Percentiles rank a stretch among this genome's conserved stretches.
These are phyloP conservation scores for Paradisaea rubra DNA, from an alignment of 2,113 vertebrate species.

Conservation along the genomic window DNA sequence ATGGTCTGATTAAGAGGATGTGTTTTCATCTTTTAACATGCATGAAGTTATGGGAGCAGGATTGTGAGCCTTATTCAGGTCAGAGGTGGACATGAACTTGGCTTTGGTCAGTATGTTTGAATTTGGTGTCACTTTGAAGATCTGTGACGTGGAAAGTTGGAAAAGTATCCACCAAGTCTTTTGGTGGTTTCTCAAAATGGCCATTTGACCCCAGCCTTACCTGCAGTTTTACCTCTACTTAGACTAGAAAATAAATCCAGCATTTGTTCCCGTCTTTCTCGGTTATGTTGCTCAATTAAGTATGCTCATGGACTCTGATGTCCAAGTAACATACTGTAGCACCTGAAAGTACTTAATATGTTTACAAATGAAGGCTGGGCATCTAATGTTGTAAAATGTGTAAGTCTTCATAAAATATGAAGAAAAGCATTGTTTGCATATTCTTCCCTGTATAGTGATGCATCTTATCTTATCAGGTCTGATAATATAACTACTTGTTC, in stretches of 20 bases:
- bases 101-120: not conserved
- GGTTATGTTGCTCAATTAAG: not conserved
- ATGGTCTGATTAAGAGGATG: not conserved
- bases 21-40: not conserved
- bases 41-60: not conserved
- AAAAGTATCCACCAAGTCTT: not conserved
- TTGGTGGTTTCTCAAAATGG: not conserved
- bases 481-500: not conserved
- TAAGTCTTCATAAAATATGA: not conserved
- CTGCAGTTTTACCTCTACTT: not conserved
- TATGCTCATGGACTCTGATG: not conserved
- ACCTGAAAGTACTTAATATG: not conserved
- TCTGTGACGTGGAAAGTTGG: not conserved
- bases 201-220: not conserved
- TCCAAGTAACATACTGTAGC: accelerated
- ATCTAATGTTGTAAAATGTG: not conserved
- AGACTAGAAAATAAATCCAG: not conserved
- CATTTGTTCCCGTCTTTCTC: not conserved
- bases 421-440: not conserved
- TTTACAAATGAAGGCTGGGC: not conserved
- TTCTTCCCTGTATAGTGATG: not conserved
- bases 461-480: not conserved
- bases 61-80: not conserved
- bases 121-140: not conserved
- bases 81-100: not conserved